phyloP scores from a whole-genome alignment of 2,888 invertebrate species.

The Uloborus plumipes region DNA sequence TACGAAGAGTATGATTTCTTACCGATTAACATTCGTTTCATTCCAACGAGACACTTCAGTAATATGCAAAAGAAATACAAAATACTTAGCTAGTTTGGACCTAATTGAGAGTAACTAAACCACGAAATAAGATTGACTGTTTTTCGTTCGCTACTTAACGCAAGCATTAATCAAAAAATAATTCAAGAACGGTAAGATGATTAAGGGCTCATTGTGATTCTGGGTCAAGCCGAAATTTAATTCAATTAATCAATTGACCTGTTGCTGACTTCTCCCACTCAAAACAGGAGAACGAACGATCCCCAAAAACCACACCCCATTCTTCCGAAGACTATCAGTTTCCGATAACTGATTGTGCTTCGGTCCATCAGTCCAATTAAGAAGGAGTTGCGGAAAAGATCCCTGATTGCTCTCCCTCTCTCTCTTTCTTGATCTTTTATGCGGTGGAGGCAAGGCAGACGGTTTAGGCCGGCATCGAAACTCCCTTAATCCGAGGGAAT shows the following conservation, averaged over 20 bases:
- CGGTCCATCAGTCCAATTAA: slow-evolving; percentile 33
- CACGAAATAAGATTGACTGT: no score
- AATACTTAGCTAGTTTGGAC: no score
- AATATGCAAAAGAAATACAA: no score
- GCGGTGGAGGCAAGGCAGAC: background rate
- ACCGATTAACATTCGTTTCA: no score
- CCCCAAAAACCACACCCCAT: background rate
- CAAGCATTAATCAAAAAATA: no score
- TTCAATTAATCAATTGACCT: slow-evolving; percentile 25
- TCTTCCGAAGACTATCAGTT: background rate
- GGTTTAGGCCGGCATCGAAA: background rate
- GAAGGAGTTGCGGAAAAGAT: slow-evolving; percentile 20
- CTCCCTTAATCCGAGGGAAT: slow-evolving; percentile 4
- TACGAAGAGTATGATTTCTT: no score
- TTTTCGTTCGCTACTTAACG: no score
- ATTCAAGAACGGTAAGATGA: no score
- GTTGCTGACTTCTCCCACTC: slow-evolving; percentile 8
- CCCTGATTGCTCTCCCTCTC: slow-evolving; percentile 42
- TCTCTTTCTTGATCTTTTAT: background rate
- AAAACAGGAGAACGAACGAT: slow-evolving; percentile 23
- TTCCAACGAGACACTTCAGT: no score
- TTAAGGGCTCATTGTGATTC: no score
- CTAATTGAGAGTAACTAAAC: no score
- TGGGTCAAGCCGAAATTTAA: background rate
- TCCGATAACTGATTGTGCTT: slow-evolving; percentile 31